Evolutionary conservation across 2,888 invertebrate genomes (phyloP), one percentile per base, ranked within the genome.

Genomic region (Leptopterna dolabrata): DNA sequence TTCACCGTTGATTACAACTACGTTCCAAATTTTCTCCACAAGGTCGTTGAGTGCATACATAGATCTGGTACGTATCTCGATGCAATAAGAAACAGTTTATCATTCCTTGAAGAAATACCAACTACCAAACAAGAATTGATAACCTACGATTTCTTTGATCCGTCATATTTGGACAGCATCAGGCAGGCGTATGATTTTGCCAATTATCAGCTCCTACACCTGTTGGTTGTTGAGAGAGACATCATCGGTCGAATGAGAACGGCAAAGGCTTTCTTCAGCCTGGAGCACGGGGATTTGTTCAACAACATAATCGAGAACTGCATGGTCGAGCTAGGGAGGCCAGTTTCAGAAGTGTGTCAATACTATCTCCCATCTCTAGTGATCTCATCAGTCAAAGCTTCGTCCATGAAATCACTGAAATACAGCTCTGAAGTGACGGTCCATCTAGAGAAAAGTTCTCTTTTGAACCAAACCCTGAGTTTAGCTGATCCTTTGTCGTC

Each of bases 51-150:
- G 90, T 97, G 97, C 89, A 97, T 99, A 90, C 93, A 99, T 30
- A 95, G 98, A 90, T 97, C 98, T 81, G 99, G 99, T 89, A 99
- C 99, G 94, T 99, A 99, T 92, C 93, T 99, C 78, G 99, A 99
- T 92, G 98, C 98, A 19, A 97, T 99, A 80, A 94, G 63, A 14
- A 83, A 84, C 29, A 87, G 87, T 63, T 63, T 86, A 13, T 36
- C 47, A 3, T 63, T 36, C 36, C 14, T 73, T 9, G 88, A 85
- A 71, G 13, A 55, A 55, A 63, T 80, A 43, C 81, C 87, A 13
- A 76, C 71, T 91, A 92, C 93, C 30, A 92, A 93, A 83, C 93
- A 93, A 89, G 93, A 94, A 90, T 93, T 94, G 90, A 92, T 93
- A 63, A 93, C 93, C 91, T 94, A 94, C 90, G 93, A 94, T 0